Conservation (phyloP, 2,797 vertebrate species). For the Astyanax mexicanus region DNA sequence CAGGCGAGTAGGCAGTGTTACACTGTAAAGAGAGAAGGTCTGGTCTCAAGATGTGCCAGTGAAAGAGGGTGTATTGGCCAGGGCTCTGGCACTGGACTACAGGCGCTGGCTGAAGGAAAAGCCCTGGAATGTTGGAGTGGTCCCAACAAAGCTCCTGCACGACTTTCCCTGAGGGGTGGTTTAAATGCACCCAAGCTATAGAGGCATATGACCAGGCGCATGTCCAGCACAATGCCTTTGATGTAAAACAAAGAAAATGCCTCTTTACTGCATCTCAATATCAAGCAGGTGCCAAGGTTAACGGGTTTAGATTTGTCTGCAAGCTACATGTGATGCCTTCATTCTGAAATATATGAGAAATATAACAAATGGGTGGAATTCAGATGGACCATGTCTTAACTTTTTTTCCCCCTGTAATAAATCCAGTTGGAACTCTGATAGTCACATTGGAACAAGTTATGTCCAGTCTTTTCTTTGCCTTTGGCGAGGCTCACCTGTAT, state of each 20-base stretch:
- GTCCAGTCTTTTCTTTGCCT: background rate
- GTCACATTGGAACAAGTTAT: background rate
- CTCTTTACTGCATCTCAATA: background rate
- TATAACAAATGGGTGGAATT: background rate
- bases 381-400: background rate
- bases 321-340: background rate
- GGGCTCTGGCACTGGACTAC: constrained; percentile 20
- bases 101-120: constrained; percentile 33
- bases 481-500: constrained; percentile 2
- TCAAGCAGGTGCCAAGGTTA: background rate
- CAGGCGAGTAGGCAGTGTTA: constrained; percentile 13
- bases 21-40: constrained; percentile 13
- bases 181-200: constrained; percentile 30
- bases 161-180: constrained; percentile 54
- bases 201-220: constrained; percentile 25
- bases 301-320: background rate
- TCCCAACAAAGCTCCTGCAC: constrained; percentile 31
- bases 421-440: background rate
- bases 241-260: background rate
- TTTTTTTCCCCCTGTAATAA: background rate
- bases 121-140: constrained; percentile 45
- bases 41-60: constrained; percentile 51
- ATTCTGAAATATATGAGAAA: background rate
- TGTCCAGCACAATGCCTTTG: constrained; percentile 2
- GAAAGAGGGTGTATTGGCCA: constrained; percentile 29